Percentiles rank a stretch among this genome's conserved stretches.
Conservation (phyloP, 2,797 vertebrate species). For the Nannoperca australis region DNA sequence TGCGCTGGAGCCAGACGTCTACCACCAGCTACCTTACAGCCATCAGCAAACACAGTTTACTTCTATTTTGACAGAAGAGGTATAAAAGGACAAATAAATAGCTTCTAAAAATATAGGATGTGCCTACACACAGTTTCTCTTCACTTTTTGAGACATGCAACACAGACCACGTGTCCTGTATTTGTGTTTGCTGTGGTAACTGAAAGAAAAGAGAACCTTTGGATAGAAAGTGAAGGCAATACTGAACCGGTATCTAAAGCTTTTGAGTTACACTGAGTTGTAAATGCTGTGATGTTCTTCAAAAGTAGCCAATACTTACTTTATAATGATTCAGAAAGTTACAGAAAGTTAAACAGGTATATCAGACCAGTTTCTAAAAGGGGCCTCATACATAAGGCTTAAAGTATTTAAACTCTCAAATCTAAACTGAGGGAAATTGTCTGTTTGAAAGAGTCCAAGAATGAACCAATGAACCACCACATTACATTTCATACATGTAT, state of each 20-base stretch:
- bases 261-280: slow-evolving; percentile 34
- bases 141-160: slow-evolving; percentile 38
- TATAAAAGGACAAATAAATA: slow-evolving; percentile 30
- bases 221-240: slow-evolving; percentile 60
- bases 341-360: slow-evolving; percentile 18
- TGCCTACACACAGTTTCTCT: slow-evolving; percentile 31
- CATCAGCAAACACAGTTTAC: slow-evolving; percentile 43
- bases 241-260: slow-evolving; percentile 61
- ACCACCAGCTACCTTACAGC: slow-evolving; percentile 58
- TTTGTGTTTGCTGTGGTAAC: slow-evolving; percentile 36
- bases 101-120: slow-evolving; percentile 30
- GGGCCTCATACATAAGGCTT: slow-evolving; percentile 24
- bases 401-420: slow-evolving; percentile 29
- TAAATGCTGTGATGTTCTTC: slow-evolving; percentile 28
- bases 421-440: slow-evolving; percentile 22
- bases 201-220: slow-evolving; percentile 35
- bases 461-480: slow-evolving; percentile 23
- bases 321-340: slow-evolving; percentile 18
- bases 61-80: slow-evolving; percentile 20
- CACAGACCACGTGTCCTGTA: slow-evolving; percentile 11
- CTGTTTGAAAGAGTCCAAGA: slow-evolving; percentile 11
- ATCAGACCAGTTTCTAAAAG: slow-evolving; percentile 19
- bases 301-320: slow-evolving; percentile 38
- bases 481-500: slow-evolving; percentile 21
- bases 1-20: slow-evolving; percentile 42